These are phyloP conservation scores for Cremastobaeus sp. DNA, from an alignment of 2,888 invertebrate genomes.

Conservation along the genomic window DNA sequence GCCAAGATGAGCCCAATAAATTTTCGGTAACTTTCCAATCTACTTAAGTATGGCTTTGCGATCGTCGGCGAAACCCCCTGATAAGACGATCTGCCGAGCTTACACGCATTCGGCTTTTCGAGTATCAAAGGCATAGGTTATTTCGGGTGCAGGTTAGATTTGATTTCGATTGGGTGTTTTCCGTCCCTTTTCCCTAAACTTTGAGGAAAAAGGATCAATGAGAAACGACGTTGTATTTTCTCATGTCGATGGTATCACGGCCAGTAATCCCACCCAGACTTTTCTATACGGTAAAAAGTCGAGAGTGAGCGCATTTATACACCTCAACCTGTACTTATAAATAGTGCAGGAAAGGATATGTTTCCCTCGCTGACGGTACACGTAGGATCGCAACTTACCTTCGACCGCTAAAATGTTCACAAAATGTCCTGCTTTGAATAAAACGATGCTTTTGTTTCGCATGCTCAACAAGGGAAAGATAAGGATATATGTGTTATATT, in stretches of 20 bases:
- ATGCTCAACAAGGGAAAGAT: slow-evolving; percentile 47
- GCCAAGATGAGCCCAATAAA: slow-evolving; percentile 38
- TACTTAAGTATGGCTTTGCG: slow-evolving; percentile 49
- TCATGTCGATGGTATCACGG: slow-evolving; percentile 17
- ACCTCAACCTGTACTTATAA: slow-evolving; percentile 36
- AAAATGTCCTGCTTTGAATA: slow-evolving; percentile 52
- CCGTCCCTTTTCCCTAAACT: too few species aligned
- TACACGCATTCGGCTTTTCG: slow-evolving; percentile 27
- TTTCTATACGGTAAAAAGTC: slow-evolving; percentile 40
- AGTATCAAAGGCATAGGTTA: slow-evolving; percentile 46
- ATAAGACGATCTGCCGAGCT: slow-evolving; percentile 42
- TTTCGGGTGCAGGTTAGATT: slow-evolving; percentile 1
- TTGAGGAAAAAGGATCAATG: slow-evolving; percentile 6
- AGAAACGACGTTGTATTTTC: slow-evolving; percentile 13
- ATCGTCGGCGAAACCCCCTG: slow-evolving; percentile 43
- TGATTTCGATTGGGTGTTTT: slow-evolving; percentile 20
- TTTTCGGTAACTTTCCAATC: slow-evolving; percentile 50
- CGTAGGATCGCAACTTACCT: slow-evolving; percentile 40
- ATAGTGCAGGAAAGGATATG: slow-evolving; percentile 41
- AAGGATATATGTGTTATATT: slow-evolving; percentile 43
- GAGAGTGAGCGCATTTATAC: slow-evolving; percentile 47
- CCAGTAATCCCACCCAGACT: slow-evolving; percentile 30
- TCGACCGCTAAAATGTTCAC: slow-evolving; percentile 34
- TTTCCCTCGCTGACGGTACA: slow-evolving; percentile 28
- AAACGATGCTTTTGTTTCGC: slow-evolving; percentile 41